Evolutionary conservation across 2,797 vertebrate species (phyloP).

Genomic region (Amniataba percoides): DNA sequence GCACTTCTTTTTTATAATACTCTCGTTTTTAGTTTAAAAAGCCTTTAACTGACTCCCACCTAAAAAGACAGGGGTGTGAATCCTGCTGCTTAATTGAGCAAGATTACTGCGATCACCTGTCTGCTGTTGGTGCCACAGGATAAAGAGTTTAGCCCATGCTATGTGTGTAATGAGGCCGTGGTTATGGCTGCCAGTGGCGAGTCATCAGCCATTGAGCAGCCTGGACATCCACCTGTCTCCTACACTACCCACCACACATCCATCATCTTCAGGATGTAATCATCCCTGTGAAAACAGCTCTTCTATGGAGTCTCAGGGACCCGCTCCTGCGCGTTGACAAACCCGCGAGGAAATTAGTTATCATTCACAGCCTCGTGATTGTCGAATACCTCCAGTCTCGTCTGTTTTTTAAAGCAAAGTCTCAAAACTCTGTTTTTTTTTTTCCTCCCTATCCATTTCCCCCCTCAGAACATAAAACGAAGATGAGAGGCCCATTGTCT

Average conservation of each 20-base stretch:
- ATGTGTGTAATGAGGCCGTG: slow-evolving; percentile 84
- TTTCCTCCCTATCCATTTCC: slow-evolving; percentile 35
- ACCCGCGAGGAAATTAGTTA: slow-evolving; percentile 81
- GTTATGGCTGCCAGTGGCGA: slow-evolving; percentile 72
- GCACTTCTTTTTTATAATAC: slow-evolving; percentile 33
- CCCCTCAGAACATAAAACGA: slow-evolving; percentile 78
- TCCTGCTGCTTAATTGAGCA: slow-evolving; percentile 78
- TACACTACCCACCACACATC: slow-evolving; percentile 74
- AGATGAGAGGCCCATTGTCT: slow-evolving; percentile 80
- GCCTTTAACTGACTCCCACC: slow-evolving; percentile 43
- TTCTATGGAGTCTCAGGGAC: slow-evolving; percentile 76
- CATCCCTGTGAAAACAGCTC: slow-evolving; percentile 77
- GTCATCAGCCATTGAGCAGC: slow-evolving; percentile 71
- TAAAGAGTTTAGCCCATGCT: slow-evolving; percentile 74
- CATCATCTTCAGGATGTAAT: slow-evolving; percentile 85
- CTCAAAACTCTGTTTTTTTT: slow-evolving; percentile 58
- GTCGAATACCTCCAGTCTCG: slow-evolving; percentile 59
- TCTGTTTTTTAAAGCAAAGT: slow-evolving; percentile 62
- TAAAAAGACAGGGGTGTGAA: slow-evolving; percentile 45
- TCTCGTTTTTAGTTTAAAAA: slow-evolving; percentile 37
- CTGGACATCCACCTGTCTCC: slow-evolving; percentile 76
- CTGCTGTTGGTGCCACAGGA: slow-evolving; percentile 68
- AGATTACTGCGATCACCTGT: slow-evolving; percentile 70
- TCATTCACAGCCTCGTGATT: slow-evolving; percentile 81
- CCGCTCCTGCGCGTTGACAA: slow-evolving; percentile 70